Evolutionary conservation across 2,797 vertebrate species (phyloP).

Genomic region (Apogon talboti): DNA sequence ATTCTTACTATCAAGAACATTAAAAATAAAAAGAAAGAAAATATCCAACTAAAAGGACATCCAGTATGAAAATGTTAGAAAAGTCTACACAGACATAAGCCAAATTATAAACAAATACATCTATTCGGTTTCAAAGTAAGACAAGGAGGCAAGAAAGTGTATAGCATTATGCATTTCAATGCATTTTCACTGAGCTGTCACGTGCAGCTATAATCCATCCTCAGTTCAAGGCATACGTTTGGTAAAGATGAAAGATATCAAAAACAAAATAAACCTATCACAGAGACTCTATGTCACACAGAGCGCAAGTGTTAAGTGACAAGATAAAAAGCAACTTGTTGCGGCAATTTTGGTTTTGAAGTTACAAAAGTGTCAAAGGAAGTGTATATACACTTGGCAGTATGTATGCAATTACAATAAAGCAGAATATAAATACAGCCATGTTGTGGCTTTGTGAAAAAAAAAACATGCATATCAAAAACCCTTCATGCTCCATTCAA

Average conservation of each 20-base stretch:
- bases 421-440: slow-evolving; percentile 80
- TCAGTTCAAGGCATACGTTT: slow-evolving; percentile 73
- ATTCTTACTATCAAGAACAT: slow-evolving; percentile 29
- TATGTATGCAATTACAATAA: slow-evolving; percentile 74
- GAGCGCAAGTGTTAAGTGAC: slow-evolving; percentile 33
- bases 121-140: slow-evolving; percentile 34
- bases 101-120: slow-evolving; percentile 32
- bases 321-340: slow-evolving; percentile 33
- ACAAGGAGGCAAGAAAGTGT: slow-evolving; percentile 35
- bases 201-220: slow-evolving; percentile 45
- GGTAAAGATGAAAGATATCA: slow-evolving; percentile 42
- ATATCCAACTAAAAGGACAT: slow-evolving; percentile 28
- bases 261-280: slow-evolving; percentile 27
- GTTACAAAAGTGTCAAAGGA: slow-evolving; percentile 60
- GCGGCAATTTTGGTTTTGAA: slow-evolving; percentile 65
- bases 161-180: slow-evolving; percentile 35
- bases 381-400: slow-evolving; percentile 79
- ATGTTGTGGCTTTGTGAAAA: slow-evolving; percentile 64
- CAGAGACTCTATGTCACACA: slow-evolving; percentile 29
- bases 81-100: slow-evolving; percentile 51
- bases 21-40: slow-evolving; percentile 8
- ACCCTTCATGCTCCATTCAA: slow-evolving; percentile 63
- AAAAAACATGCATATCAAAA: slow-evolving; percentile 82
- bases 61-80: slow-evolving; percentile 56
- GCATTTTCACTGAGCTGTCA: slow-evolving; percentile 46